Percentiles rank a stretch among this genome's conserved stretches.
Conservation (phyloP, 2,888 invertebrate genomes). For the Dolichomitus sp. region DNA sequence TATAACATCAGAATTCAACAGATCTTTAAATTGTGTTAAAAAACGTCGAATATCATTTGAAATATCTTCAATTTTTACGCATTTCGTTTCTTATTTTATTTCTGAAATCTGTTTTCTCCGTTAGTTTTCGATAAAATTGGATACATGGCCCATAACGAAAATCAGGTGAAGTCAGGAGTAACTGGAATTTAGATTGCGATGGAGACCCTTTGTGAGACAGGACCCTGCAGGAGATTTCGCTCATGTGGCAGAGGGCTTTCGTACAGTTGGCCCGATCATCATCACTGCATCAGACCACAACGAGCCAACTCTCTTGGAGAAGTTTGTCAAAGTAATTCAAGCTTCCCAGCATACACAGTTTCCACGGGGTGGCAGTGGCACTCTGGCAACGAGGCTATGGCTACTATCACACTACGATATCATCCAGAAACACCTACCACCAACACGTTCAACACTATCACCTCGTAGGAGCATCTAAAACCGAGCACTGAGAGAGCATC, state of each 20-base stretch:
- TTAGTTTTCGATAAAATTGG: too few species aligned
- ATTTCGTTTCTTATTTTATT: too few species aligned
- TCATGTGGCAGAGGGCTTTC: slow-evolving; percentile 26
- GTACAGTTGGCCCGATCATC: slow-evolving; percentile 44
- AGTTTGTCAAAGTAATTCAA: slow-evolving; percentile 83
- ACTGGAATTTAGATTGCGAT: not conserved
- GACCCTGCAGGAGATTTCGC: slow-evolving; percentile 15
- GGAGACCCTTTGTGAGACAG: slow-evolving; percentile 1
- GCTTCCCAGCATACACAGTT: slow-evolving; percentile 65
- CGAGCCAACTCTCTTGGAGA: slow-evolving; percentile 64
- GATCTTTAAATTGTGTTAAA: too few species aligned
- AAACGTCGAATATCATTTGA: too few species aligned
- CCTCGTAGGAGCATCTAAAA: slow-evolving; percentile 26
- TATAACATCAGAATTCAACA: too few species aligned
- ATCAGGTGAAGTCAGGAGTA: not conserved
- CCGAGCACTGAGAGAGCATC: slow-evolving; percentile 13
- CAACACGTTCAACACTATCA: slow-evolving; percentile 14
- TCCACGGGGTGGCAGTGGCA: slow-evolving; percentile 34
- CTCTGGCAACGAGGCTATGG: slow-evolving; percentile 14
- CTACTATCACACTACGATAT: slow-evolving; percentile 28
- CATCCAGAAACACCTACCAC: slow-evolving; percentile 13
- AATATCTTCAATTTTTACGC: too few species aligned
- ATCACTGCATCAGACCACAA: slow-evolving; percentile 45
- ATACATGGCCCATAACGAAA: too few species aligned
- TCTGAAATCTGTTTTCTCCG: too few species aligned